Evolutionary conservation across 2,797 vertebrate genomes (phyloP), one percentile per base, ranked within the genome.

Genomic region (Nyctibius grandis): DNA sequence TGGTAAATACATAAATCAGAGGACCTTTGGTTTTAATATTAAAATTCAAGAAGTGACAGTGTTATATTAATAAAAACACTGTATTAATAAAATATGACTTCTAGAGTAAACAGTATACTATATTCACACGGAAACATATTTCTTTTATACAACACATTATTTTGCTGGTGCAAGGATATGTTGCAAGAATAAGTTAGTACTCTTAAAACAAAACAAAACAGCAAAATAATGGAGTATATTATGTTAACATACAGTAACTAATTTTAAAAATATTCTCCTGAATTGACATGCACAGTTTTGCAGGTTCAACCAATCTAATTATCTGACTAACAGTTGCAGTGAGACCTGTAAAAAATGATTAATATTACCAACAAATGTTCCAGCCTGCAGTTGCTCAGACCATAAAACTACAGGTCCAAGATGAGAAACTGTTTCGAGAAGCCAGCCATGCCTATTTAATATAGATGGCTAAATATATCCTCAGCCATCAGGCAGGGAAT

Each of bases 51-150:
- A 97, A 96, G 93, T 93, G 95, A 98, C 96, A 96, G 95, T 96
- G 95, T 95, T 96, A 95, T 96, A 97, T 97, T 98, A 97, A 95
- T 97, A 94, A 98, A 97, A 98, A 97, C 97, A 97, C 76, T 97
- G 90, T 97, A 97, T 97, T 97, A 97, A 92, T 96, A 97, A 97
- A 97, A 97, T 97, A 95, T 93, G 97, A 98, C 94, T 97, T 97
- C 90, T 97, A 96, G 95, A 91, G 95, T 97, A 95, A 97, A 95
- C 95, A 95, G 74, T 95, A 92, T 90, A 90, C 92, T 95, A 96
- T 92, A 94, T 91, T 97, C 94, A 95, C 78, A 93, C 36, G 96
- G 95, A 97, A 96, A 97, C 96, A 96, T 96, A 96, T 96, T 97
- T 97, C 90, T 97, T 97, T 97, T 96, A 95, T 93, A 97, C 96